A percentile compares a stretch with the other conserved stretches of the same genome.
Evolutionary conservation across 2,888 invertebrate genomes (phyloP).

Genomic region (Esperia sulphurella): DNA sequence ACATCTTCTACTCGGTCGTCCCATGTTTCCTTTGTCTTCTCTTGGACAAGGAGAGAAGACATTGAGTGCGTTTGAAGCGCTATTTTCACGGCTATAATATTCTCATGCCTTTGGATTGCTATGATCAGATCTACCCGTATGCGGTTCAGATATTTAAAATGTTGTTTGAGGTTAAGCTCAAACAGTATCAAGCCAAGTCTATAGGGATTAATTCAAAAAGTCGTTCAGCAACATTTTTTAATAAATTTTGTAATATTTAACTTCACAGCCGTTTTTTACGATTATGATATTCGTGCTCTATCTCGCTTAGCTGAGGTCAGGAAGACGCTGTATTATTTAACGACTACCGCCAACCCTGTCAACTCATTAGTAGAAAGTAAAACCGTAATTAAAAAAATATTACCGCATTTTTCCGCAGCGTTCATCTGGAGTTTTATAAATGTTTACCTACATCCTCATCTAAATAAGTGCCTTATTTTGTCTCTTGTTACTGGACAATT

Average conservation of each 20-base stretch:
- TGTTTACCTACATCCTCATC: background rate
- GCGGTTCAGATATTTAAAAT: too few relatives aligned
- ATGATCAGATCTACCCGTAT: too few relatives aligned
- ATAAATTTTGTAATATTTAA: slow-evolving; percentile 4
- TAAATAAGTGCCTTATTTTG: background rate
- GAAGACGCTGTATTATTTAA: slow-evolving; percentile 13
- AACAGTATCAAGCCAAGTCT: too few relatives aligned
- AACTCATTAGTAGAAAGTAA: slow-evolving; percentile 15
- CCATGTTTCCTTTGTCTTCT: too few relatives aligned
- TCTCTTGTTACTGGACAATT: background rate
- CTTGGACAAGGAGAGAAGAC: too few relatives aligned
- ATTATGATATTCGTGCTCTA: slow-evolving; percentile 16
- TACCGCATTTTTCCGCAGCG: slow-evolving; percentile 6
- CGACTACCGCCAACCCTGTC: slow-evolving; percentile 6
- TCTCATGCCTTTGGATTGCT: too few relatives aligned
- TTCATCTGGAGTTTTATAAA: slow-evolving; percentile 1
- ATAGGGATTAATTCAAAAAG: background rate
- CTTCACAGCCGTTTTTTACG: slow-evolving; percentile 24
- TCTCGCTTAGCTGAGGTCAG: slow-evolving; percentile 7
- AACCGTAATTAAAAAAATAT: slow-evolving; percentile 14
- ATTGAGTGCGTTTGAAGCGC: too few relatives aligned
- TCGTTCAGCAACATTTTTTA: background rate
- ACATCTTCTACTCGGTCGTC: too few relatives aligned
- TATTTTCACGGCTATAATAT: too few relatives aligned
- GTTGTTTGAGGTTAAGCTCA: too few relatives aligned